These are phyloP conservation scores for Origma solitaria DNA, from an alignment of 2,113 vertebrate genomes.

Conservation along the genomic window DNA sequence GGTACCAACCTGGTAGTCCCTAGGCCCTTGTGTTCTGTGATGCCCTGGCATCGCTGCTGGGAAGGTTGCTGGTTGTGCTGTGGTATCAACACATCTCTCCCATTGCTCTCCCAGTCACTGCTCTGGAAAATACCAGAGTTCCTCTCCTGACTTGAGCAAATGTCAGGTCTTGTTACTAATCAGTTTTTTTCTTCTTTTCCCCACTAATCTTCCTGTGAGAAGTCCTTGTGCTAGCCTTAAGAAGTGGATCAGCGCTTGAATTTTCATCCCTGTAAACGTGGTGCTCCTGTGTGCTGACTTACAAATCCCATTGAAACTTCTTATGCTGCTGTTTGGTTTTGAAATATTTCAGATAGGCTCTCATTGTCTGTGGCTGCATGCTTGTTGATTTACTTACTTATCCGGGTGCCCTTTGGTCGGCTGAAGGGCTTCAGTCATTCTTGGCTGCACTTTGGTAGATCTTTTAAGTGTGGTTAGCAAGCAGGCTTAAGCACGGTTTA, in stretches of 20 bases:
- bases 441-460: not conserved
- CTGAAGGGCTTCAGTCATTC: not conserved
- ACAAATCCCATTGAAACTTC: not conserved
- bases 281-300: not conserved
- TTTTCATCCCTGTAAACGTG: not conserved
- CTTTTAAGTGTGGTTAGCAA: not conserved
- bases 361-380: not conserved
- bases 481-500: not conserved
- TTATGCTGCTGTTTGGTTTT: not conserved
- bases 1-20: not conserved
- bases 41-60: not conserved
- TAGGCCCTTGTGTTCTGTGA: not conserved
- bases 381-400: slow-evolving; percentile 17
- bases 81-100: not conserved
- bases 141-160: not conserved
- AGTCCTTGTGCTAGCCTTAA: not conserved
- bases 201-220: not conserved
- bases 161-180: not conserved
- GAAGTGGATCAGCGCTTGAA: not conserved
- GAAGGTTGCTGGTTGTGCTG: not conserved
- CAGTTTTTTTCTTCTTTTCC: not conserved
- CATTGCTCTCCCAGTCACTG: not conserved
- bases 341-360: slow-evolving; percentile 2
- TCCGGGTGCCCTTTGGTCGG: not conserved
- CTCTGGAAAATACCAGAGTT: not conserved